Conservation (phyloP, 1,140 invertebrate species). For the Tetragonula clypearis region DNA sequence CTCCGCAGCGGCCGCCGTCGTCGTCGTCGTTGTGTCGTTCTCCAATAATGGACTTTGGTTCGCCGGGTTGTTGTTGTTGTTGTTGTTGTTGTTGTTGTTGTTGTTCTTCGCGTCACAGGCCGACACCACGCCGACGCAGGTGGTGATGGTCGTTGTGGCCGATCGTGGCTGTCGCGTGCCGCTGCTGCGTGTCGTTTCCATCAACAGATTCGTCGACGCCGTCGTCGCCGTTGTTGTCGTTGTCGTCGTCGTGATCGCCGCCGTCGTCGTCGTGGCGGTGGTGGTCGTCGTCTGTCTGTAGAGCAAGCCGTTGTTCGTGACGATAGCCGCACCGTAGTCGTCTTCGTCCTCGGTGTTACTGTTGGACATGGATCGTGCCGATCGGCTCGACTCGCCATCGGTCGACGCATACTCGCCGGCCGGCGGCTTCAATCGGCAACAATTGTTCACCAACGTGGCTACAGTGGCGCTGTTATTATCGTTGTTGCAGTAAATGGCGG, state of each 20-base stretch:
- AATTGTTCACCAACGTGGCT: slow-evolving; percentile 8
- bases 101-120: slow-evolving; percentile 46
- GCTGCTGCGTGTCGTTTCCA: slow-evolving; percentile 27
- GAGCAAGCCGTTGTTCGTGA: slow-evolving; percentile 36
- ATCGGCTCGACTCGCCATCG: slow-evolving; percentile 45
- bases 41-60: slow-evolving; percentile 17
- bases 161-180: slow-evolving; percentile 31
- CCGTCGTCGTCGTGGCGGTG: slow-evolving; percentile 34
- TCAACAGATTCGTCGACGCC: slow-evolving; percentile 30
- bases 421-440: slow-evolving; percentile 57
- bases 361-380: slow-evolving; percentile 8
- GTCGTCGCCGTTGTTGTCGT: slow-evolving; percentile 26
- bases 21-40: too few relatives aligned
- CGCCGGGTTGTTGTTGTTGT: not conserved
- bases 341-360: slow-evolving; percentile 54
- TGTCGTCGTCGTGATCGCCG: slow-evolving; percentile 45
- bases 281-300: slow-evolving; percentile 53
- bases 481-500: slow-evolving; percentile 58
- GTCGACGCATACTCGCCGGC: slow-evolving; percentile 22
- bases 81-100: not conserved
- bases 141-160: slow-evolving; percentile 39
- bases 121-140: slow-evolving; percentile 39
- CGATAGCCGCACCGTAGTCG: slow-evolving; percentile 41
- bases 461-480: slow-evolving; percentile 45
- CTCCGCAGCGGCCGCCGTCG: not conserved